Evolutionary conservation across 37 sponge, comb jelly and placozoan genomes (phyloP).

Genomic region (Ianthella basta): DNA sequence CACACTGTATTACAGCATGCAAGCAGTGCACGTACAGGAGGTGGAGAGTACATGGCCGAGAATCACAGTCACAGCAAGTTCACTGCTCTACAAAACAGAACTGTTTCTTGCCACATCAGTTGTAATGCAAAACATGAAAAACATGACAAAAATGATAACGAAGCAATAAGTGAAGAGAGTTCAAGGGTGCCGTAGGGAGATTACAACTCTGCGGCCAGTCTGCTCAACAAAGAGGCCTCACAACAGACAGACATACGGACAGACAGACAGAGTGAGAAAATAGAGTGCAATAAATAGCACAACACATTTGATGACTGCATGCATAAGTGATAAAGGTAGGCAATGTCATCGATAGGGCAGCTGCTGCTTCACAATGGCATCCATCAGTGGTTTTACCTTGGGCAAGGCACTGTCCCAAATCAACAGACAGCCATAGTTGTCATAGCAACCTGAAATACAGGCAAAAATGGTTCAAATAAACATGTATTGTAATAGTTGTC

Average conservation of each 20-base stretch:
- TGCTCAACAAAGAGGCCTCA: not conserved
- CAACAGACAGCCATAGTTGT: constrained; percentile 59
- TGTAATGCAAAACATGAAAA: no score
- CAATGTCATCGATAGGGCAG: constrained; percentile 24
- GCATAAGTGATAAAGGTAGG: no score
- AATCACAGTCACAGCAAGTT: no score
- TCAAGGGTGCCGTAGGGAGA: not conserved
- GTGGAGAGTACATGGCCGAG: no score
- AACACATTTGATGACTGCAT: no score
- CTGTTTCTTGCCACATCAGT: no score
- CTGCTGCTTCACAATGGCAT: constrained; percentile 32
- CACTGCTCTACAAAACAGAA: no score
- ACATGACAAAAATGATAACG: no score
- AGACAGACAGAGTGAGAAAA: constrained; percentile 32
- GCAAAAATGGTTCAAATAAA: no score
- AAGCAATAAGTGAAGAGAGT: not conserved
- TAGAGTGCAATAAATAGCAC: constrained; percentile 1
- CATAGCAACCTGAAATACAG: constrained; percentile 27
- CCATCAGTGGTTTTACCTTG: constrained; percentile 41
- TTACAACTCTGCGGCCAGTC: not conserved
- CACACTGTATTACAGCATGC: no score
- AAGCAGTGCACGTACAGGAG: no score
- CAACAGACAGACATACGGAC: constrained; percentile 21
- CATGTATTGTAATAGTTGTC: no score
- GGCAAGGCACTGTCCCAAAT: constrained; percentile 82